These are phyloP conservation scores for Physocephala rufipes DNA, from an alignment of 2,888 invertebrate genomes.

Conservation along the genomic window DNA sequence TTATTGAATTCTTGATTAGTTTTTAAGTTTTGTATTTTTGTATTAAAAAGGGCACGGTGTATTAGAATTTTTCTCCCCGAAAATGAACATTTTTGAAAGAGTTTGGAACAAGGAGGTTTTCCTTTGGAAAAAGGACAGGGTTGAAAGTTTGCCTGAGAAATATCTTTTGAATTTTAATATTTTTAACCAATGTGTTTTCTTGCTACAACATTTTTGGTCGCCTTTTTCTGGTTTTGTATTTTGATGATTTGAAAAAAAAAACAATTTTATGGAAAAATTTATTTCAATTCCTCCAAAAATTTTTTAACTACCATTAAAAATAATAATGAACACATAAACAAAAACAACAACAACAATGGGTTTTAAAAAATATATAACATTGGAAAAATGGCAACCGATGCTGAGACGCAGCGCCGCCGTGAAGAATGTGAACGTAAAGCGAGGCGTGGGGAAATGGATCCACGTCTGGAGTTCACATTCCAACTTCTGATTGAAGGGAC, in stretches of 20 bases:
- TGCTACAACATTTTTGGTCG: slow-evolving; percentile 57
- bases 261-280: slow-evolving; percentile 47
- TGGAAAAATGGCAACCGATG: slow-evolving; percentile 54
- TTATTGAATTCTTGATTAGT: background rate
- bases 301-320: background rate
- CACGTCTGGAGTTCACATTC: slow-evolving; percentile 88
- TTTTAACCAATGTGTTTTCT: background rate
- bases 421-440: slow-evolving; percentile 94
- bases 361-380: slow-evolving; percentile 4
- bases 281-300: slow-evolving; percentile 2
- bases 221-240: slow-evolving; percentile 48
- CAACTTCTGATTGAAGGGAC: slow-evolving; percentile 88
- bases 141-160: background rate
- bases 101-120: background rate
- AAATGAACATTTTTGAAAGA: too few species aligned
- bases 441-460: slow-evolving; percentile 91
- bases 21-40: slow-evolving; percentile 1
- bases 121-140: background rate
- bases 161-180: background rate
- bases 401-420: slow-evolving; percentile 73
- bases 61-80: too few species aligned
- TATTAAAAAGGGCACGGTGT: too few species aligned
- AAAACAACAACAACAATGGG: slow-evolving; percentile 12
- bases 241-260: slow-evolving; percentile 19
- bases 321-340: slow-evolving; percentile 10